phyloP scores from a whole-genome alignment of 92 coral and sea anemone genomes.

The Meandrina meandrites region DNA sequence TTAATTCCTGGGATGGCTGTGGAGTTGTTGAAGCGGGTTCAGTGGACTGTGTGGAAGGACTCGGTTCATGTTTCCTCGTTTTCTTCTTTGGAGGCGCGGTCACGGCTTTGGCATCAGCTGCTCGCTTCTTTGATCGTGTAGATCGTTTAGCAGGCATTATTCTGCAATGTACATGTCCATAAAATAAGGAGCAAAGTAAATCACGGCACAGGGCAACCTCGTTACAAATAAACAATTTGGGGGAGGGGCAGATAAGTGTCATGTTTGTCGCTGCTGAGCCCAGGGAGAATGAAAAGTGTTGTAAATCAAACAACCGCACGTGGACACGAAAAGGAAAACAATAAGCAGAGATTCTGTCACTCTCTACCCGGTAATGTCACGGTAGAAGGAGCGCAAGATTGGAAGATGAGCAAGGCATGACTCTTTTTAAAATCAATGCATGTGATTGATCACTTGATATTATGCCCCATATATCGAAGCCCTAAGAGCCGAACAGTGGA shows the following conservation, averaged over 20 bases:
- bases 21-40: not conserved
- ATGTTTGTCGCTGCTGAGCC: too few relatives aligned
- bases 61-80: not conserved
- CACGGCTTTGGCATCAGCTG: not conserved
- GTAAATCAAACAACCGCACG: too few relatives aligned
- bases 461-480: not conserved
- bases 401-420: too few relatives aligned
- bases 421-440: not conserved
- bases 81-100: not conserved
- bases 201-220: not conserved
- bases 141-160: constrained; percentile 2
- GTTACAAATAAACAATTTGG: too few relatives aligned
- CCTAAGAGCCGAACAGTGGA: too few relatives aligned
- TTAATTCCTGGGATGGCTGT: not conserved
- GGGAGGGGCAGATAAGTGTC: too few relatives aligned
- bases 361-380: too few relatives aligned
- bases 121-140: not conserved
- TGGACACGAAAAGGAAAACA: too few relatives aligned
- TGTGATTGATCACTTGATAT: not conserved
- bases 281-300: too few relatives aligned
- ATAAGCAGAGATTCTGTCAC: too few relatives aligned
- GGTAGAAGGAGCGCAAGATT: too few relatives aligned
- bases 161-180: not conserved
- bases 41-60: not conserved
- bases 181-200: not conserved